Evolutionary conservation across 2,113 vertebrate genomes (phyloP).

Genomic region (Chunga burmeisteri): DNA sequence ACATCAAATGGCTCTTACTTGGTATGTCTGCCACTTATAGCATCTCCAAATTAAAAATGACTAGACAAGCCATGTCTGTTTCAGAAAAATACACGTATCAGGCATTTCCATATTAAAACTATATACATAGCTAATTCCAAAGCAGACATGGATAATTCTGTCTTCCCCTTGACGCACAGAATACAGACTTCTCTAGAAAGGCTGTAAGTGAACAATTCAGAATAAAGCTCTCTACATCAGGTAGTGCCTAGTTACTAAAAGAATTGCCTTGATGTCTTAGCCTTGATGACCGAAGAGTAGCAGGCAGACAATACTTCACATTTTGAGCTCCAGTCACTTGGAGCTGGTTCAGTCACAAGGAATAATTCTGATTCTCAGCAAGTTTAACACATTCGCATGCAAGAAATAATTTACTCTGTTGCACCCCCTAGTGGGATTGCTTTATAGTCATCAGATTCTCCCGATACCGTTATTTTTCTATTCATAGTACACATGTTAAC

Average conservation of each 20-base stretch:
- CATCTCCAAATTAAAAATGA: background rate
- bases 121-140: background rate
- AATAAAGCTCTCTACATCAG: background rate
- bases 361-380: constrained; percentile 54
- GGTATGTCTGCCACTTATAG: background rate
- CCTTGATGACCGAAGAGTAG: constrained; percentile 24
- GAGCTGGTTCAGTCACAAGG: constrained; percentile 47
- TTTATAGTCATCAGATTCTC: background rate
- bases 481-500: background rate
- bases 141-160: background rate
- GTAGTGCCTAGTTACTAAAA: background rate
- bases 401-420: constrained; percentile 72
- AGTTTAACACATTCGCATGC: constrained; percentile 45
- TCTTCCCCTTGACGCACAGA: background rate
- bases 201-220: constrained; percentile 2
- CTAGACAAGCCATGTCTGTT: background rate
- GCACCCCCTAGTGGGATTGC: constrained; percentile 72
- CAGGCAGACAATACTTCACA: constrained; percentile 29
- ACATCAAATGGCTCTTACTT: constrained; percentile 4
- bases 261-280: constrained; percentile 5
- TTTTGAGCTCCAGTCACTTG: constrained; percentile 27
- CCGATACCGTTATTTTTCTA: background rate
- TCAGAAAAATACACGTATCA: background rate
- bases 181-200: background rate
- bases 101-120: background rate